Conservation (phyloP, 2,888 invertebrate genomes). For the Caenorhabditis zanzibari region DNA sequence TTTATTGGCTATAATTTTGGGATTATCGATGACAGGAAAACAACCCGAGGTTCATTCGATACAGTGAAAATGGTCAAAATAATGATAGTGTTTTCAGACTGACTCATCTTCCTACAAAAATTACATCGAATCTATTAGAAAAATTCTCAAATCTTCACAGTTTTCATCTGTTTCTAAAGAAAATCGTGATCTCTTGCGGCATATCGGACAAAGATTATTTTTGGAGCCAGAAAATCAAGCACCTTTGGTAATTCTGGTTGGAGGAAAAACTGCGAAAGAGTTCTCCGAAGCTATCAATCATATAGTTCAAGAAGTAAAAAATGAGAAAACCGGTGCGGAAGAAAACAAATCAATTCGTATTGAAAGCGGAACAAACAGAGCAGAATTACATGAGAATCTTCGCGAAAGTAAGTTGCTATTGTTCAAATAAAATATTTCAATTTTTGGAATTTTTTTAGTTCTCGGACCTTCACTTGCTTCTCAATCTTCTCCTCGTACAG, state of each 20-base stretch:
- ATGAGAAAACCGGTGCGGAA: background rate
- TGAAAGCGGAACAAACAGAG: slow-evolving; percentile 44
- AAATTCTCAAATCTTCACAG: background rate
- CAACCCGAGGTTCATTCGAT: background rate
- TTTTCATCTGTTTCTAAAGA: slow-evolving; percentile 30
- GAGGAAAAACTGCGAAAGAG: slow-evolving; percentile 23
- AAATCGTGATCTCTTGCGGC: slow-evolving; percentile 33
- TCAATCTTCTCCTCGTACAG: slow-evolving; percentile 25
- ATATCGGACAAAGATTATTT: slow-evolving; percentile 39
- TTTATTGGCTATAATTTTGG: slow-evolving; percentile 10
- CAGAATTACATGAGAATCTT: slow-evolving; percentile 50
- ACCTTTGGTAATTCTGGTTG: slow-evolving; percentile 39
- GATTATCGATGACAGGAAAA: background rate
- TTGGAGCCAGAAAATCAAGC: slow-evolving; percentile 45
- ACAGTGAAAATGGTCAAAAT: no score
- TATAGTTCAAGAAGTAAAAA: slow-evolving; percentile 20
- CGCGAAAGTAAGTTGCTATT: slow-evolving; percentile 11
- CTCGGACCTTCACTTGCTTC: slow-evolving; percentile 26
- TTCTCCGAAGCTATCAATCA: slow-evolving; percentile 34
- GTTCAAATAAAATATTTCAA: background rate
- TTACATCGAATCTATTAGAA: slow-evolving; percentile 25
- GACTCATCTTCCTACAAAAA: slow-evolving; percentile 6
- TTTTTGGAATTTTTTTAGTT: slow-evolving; percentile 24
- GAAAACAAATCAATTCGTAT: slow-evolving; percentile 29
- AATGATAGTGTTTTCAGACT: slow-evolving; percentile 15